Conservation (phyloP, 1,140 invertebrate species). For the Polypedilum pembai region DNA sequence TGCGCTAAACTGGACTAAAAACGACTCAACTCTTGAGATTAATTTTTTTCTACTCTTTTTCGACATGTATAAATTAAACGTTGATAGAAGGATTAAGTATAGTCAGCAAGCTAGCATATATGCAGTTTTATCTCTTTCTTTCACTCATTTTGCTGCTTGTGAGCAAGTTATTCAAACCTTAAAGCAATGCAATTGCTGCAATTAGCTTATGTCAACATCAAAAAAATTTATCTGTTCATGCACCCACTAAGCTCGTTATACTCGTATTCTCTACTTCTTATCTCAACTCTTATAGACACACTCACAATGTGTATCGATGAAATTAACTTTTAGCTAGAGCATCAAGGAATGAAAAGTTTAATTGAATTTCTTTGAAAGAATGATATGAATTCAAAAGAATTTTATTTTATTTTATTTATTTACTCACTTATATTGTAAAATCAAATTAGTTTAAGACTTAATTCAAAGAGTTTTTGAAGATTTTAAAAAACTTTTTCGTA, state of each 20-base stretch:
- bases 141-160: too few relatives aligned
- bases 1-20: background rate
- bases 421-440: too few relatives aligned
- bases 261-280: background rate
- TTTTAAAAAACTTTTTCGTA: too few relatives aligned
- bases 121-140: background rate
- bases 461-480: too few relatives aligned
- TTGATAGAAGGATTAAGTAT: conserved; percentile 18
- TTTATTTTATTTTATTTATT: too few relatives aligned
- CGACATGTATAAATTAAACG: conserved; percentile 5
- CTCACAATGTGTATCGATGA: too few relatives aligned
- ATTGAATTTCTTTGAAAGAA: too few relatives aligned
- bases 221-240: background rate
- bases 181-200: background rate
- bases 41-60: background rate
- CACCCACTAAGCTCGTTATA: conserved; percentile 3
- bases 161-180: background rate
- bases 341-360: too few relatives aligned
- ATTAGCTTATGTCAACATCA: conserved; percentile 12
- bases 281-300: too few relatives aligned
- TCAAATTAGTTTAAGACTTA: too few relatives aligned
- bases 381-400: too few relatives aligned
- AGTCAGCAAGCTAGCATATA: background rate
- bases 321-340: too few relatives aligned
- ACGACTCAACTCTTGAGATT: background rate